Evolutionary conservation across 2,113 vertebrate genomes (phyloP), one percentile per base, ranked within the genome.

Genomic region (Irena cyanogastra): DNA sequence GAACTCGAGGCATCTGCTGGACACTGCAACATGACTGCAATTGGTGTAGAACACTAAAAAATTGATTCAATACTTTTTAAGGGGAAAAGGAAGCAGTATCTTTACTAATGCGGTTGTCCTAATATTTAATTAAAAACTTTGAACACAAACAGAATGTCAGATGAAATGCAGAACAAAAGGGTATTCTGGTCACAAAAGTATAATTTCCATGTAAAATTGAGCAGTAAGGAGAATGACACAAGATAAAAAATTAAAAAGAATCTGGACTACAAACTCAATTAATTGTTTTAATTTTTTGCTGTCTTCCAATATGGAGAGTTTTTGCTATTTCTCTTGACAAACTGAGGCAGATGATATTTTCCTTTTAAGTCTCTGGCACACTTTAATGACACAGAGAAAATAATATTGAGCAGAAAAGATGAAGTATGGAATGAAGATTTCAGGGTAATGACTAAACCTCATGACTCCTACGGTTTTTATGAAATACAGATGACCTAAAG

Each of bases 41-140:
- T 61, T 89, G 80, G 33, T 70, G 64, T 31, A 85, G 66, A 90
- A 85, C 72, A 87, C 57, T 57, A 76, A 90, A 60, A 90, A 95
- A 69, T 75, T 79, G 61, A 85, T 90, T 90, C 50, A 85, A 21
- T 69, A 45, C 13, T 61, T 89, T 85, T 69, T 39, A 85, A 76
- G 37, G 45, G 71, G 50, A 64, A 88, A 93, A 87, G 64, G 84
- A 81, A 78, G 41, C 0, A 0, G 19, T 90, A 44, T 82, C 77
- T 94, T 95, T 70, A 80, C 63, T 80, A 91, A 70, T 0, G 0
- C 42, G 37, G 72, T 94, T 89, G 42, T 87, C 59, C 68, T 54
- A 88, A 86, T 87, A 95, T 86, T 95, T 95, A 91, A 95, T 95
- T 94, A 91, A 91, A 90, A 45, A 33, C 81, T 94, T 94, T 59